These are phyloP conservation scores for Strix aluco DNA, from an alignment of 2,113 vertebrate genomes.

Conservation along the genomic window DNA sequence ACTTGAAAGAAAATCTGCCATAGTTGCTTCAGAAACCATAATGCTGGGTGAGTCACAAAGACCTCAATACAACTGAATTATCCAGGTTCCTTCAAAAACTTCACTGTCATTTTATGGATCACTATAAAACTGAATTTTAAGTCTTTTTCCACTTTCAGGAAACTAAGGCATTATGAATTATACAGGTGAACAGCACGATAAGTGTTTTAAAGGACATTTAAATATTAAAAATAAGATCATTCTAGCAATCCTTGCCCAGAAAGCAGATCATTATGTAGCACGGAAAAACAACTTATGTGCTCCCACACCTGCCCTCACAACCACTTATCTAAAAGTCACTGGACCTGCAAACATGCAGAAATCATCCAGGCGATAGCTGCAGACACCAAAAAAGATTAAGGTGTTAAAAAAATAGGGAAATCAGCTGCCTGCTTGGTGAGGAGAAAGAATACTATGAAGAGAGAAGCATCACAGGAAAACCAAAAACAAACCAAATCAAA, in stretches of 20 bases:
- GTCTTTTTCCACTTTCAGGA: not conserved
- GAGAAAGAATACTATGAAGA: not conserved
- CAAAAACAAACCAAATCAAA: not conserved
- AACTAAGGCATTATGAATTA: not conserved
- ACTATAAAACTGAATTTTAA: not conserved
- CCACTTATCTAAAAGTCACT: not conserved
- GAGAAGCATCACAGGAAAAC: not conserved
- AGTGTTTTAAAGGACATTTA: not conserved
- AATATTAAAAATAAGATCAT: slow-evolving; percentile 18
- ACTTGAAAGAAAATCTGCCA: slow-evolving; percentile 23
- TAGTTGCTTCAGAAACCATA: not conserved
- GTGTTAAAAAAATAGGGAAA: not conserved
- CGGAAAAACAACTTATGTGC: not conserved
- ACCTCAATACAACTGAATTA: slow-evolving; percentile 16
- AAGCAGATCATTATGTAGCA: not conserved
- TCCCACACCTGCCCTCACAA: not conserved
- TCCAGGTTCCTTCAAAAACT: not conserved
- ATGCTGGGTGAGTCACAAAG: slow-evolving; percentile 11
- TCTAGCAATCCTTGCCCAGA: not conserved
- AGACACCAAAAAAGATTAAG: not conserved
- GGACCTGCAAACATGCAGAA: not conserved
- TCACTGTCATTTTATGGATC: not conserved
- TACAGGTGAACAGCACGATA: not conserved
- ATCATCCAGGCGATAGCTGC: not conserved
- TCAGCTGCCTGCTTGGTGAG: not conserved